These are phyloP conservation scores for Drosophila leontia DNA, from an alignment of 1,140 invertebrate species.

Conservation along the genomic window DNA sequence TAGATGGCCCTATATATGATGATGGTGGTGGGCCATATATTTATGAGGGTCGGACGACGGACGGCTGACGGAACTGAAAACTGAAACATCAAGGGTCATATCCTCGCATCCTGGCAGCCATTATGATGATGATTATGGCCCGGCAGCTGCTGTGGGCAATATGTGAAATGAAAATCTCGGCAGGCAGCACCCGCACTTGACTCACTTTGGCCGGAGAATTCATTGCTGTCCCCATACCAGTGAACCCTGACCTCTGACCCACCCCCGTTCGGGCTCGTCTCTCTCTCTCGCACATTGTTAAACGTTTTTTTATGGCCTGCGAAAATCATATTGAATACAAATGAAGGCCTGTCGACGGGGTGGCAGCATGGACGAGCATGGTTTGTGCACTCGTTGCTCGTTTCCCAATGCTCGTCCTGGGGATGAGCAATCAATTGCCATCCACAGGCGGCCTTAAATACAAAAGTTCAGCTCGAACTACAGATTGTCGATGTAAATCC, in stretches of 20 bases:
- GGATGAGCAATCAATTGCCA: conserved; percentile 31
- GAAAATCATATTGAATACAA: conserved; percentile 64
- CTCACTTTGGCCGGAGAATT: conserved; percentile 38
- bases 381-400: neutral
- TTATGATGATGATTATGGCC: conserved; percentile 52
- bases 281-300: conserved; percentile 24
- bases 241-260: neutral
- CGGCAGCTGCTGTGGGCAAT: conserved; percentile 46
- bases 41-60: conserved; percentile 16
- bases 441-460: conserved; percentile 31
- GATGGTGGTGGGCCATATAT: conserved; percentile 12
- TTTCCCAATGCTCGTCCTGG: neutral
- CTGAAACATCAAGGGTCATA: conserved; percentile 26
- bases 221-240: conserved; percentile 31
- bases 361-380: neutral
- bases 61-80: conserved; percentile 15
- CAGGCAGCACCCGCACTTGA: conserved; percentile 31
- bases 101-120: conserved; percentile 23
- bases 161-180: conserved; percentile 57
- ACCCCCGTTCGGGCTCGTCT: neutral
- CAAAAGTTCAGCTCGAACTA: conserved; percentile 49
- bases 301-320: conserved; percentile 62
- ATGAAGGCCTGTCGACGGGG: conserved; percentile 26
- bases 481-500: conserved; percentile 48
- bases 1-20: conserved; percentile 9